phyloP scores from a whole-genome alignment of 2,113 vertebrate species.

The Nanorana parkeri region DNA sequence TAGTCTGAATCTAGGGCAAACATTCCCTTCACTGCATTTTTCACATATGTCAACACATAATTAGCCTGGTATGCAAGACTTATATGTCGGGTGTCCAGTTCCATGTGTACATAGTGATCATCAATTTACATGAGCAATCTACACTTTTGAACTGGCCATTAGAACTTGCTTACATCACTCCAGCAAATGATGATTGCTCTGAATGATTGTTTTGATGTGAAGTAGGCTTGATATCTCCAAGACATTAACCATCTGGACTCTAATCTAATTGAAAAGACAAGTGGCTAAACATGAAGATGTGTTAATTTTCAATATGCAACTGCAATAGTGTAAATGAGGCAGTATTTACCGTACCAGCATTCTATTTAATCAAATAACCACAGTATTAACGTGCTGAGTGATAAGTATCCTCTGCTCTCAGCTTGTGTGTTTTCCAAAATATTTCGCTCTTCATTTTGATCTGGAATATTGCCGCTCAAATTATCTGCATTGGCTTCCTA shows the following conservation, averaged over 20 bases:
- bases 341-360: neutral
- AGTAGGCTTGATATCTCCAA: constrained; percentile 41
- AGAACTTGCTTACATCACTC: constrained; percentile 24
- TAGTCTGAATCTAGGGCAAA: neutral
- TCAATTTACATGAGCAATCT: constrained; percentile 33
- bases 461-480: constrained; percentile 47
- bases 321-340: neutral
- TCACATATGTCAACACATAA: constrained; percentile 42
- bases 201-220: constrained; percentile 23
- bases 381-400: neutral
- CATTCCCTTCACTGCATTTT: constrained; percentile 8
- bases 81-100: constrained; percentile 29
- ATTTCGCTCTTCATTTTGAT: neutral
- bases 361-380: constrained; percentile 8
- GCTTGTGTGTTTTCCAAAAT: constrained; percentile 27
- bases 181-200: constrained; percentile 39
- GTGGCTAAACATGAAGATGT: constrained; percentile 8
- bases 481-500: constrained; percentile 54
- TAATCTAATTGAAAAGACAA: constrained; percentile 39
- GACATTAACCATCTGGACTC: constrained; percentile 43
- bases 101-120: constrained; percentile 22
- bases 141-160: constrained; percentile 49
- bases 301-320: constrained; percentile 15
- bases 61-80: constrained; percentile 26
- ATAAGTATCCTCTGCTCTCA: constrained; percentile 5